A percentile compares a stretch with the other conserved stretches of the same genome.
Conservation (phyloP, 2,888 invertebrate genomes). For the Noctua janthina region DNA sequence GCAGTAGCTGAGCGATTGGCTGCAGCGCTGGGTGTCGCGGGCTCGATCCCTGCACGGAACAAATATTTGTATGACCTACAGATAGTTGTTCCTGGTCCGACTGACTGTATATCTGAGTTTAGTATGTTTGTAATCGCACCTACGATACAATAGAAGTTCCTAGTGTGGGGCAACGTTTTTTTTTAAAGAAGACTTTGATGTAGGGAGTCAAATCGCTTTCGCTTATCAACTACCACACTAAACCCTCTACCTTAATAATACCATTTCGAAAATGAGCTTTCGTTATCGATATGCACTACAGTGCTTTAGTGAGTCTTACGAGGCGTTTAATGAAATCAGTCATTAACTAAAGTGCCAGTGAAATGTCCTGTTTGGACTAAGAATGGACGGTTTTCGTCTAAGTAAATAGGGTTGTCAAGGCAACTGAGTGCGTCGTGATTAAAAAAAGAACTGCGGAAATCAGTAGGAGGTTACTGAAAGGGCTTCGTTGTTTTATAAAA, state of each 20-base stretch:
- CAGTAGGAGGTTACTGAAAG: conserved; percentile 34
- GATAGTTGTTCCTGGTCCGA: too few relatives aligned
- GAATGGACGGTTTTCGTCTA: conserved; percentile 65
- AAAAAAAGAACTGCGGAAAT: conserved; percentile 40
- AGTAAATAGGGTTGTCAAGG: conserved; percentile 64
- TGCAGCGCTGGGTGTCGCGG: too few relatives aligned
- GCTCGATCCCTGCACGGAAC: too few relatives aligned
- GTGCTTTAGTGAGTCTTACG: conserved; percentile 75
- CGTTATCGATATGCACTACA: conserved; percentile 78
- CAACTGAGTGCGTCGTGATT: not conserved
- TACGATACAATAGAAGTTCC: too few relatives aligned
- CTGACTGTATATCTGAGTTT: too few relatives aligned
- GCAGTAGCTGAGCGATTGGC: too few relatives aligned
- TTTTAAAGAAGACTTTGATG: not conserved
- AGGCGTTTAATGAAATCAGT: conserved; percentile 86
- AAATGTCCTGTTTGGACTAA: conserved; percentile 75
- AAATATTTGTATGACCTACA: too few relatives aligned
- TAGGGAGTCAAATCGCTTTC: conserved; percentile 25
- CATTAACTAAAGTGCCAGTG: conserved; percentile 85
- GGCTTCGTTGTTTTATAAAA: conserved; percentile 25
- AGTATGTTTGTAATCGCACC: too few relatives aligned
- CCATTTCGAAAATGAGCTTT: conserved; percentile 78
- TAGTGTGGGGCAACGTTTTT: too few relatives aligned
- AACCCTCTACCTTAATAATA: conserved; percentile 71
- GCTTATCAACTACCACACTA: conserved; percentile 51